phyloP scores from a whole-genome alignment of 2,888 invertebrate genomes.

The Hyposoter didymator region DNA sequence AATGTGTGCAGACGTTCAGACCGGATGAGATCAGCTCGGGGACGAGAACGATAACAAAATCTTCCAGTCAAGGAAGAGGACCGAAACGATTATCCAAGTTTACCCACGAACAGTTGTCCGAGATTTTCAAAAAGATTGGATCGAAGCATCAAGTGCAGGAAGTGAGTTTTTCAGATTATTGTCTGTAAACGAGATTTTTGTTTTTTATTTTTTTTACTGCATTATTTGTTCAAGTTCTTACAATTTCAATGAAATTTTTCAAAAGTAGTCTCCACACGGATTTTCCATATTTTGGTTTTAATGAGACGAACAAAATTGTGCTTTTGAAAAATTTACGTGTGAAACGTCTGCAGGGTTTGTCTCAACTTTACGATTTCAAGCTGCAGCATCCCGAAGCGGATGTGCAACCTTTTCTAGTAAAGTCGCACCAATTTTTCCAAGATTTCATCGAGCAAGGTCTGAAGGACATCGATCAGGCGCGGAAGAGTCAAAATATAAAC shows the following conservation, averaged over 20 bases:
- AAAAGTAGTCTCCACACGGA: neutral
- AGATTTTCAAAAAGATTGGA: slow-evolving; percentile 96
- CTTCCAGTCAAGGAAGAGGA: slow-evolving; percentile 77
- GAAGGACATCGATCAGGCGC: slow-evolving; percentile 86
- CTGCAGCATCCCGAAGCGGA: slow-evolving; percentile 93
- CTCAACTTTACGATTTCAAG: slow-evolving; percentile 91
- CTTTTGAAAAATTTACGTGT: neutral
- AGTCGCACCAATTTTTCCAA: slow-evolving; percentile 94
- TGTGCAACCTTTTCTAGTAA: slow-evolving; percentile 91
- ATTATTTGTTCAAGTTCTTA: too few relatives aligned
- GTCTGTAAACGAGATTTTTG: neutral
- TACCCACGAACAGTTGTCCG: slow-evolving; percentile 94
- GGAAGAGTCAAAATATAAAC: slow-evolving; percentile 80
- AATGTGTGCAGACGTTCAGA: slow-evolving; percentile 83
- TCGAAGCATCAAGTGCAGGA: slow-evolving; percentile 92
- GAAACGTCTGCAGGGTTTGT: slow-evolving; percentile 87
- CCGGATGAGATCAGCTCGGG: slow-evolving; percentile 83
- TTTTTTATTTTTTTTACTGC: neutral
- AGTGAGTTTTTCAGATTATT: slow-evolving; percentile 74
- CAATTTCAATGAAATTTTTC: neutral
- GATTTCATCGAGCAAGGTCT: slow-evolving; percentile 93
- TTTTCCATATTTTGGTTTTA: neutral
- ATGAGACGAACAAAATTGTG: neutral
- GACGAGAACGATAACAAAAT: slow-evolving; percentile 75
- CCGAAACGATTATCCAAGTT: slow-evolving; percentile 89